A percentile compares a stretch with the other conserved stretches of the same genome.
phyloP scores from a whole-genome alignment of 2,113 vertebrate species.

The Trogon melanurus region DNA sequence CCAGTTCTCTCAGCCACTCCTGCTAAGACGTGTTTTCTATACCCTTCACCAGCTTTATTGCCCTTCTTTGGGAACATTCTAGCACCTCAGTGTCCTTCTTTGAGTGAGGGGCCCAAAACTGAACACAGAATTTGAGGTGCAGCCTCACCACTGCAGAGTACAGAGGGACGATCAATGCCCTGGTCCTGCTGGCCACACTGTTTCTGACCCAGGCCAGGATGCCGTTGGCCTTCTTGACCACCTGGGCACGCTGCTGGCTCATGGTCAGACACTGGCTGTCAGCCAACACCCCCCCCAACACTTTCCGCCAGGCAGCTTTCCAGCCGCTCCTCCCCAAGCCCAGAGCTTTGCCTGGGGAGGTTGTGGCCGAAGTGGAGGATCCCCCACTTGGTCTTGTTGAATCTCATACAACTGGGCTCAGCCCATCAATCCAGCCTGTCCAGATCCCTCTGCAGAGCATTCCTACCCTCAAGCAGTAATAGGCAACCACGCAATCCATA shows the following conservation, averaged over 20 bases:
- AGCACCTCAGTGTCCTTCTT: not conserved
- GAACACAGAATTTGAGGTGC: fast-evolving
- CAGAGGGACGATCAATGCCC: fast-evolving
- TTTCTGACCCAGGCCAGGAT: not conserved
- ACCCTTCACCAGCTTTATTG: not conserved
- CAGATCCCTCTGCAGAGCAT: not conserved
- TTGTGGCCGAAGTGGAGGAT: too few relatives aligned
- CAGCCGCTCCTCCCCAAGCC: not conserved
- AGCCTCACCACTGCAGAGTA: fast-evolving
- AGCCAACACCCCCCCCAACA: too few relatives aligned
- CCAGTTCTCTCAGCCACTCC: not conserved
- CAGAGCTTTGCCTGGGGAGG: fast-evolving
- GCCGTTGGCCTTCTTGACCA: not conserved
- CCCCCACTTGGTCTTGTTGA: fast-evolving
- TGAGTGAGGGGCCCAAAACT: not conserved
- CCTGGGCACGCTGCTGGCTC: not conserved
- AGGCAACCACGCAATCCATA: not conserved
- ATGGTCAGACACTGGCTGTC: not conserved
- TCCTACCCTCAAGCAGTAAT: not conserved
- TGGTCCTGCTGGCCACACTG: not conserved
- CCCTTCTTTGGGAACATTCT: not conserved
- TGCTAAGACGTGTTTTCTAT: not conserved
- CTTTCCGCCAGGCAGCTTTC: fast-evolving
- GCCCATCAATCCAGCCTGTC: not conserved
- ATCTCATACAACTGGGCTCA: not conserved